These are phyloP conservation scores for Puma concolor DNA, from an alignment of 2,113 vertebrate species.

Conservation along the genomic window DNA sequence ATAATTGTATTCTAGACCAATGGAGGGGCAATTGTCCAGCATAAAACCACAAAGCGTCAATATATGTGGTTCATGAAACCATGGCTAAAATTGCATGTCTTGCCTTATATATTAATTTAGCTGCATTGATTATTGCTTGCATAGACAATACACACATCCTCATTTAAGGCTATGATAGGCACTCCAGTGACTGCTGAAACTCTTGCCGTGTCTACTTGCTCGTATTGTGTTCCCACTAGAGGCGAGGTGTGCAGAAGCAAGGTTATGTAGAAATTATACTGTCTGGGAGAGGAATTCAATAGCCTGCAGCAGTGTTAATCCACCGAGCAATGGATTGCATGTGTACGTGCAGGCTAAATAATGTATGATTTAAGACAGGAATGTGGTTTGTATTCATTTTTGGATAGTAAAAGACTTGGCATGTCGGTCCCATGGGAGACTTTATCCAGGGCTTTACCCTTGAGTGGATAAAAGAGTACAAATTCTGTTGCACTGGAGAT, in stretches of 20 bases:
- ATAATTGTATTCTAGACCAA: slow-evolving; percentile 26
- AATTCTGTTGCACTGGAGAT: slow-evolving; percentile 79
- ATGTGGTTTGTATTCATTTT: slow-evolving; percentile 62
- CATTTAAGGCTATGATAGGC: background rate
- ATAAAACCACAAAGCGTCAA: slow-evolving; percentile 40
- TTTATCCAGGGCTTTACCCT: slow-evolving; percentile 77
- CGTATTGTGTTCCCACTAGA: slow-evolving; percentile 44
- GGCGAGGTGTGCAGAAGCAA: slow-evolving; percentile 12
- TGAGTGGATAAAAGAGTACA: slow-evolving; percentile 82
- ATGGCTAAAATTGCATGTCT: background rate
- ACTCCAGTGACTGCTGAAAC: background rate
- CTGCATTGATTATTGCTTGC: background rate
- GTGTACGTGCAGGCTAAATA: slow-evolving; percentile 70
- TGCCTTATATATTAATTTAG: slow-evolving; percentile 24
- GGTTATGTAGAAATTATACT: slow-evolving; percentile 58
- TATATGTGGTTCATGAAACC: slow-evolving; percentile 1
- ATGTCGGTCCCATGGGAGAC: slow-evolving; percentile 51
- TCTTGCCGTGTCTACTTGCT: slow-evolving; percentile 51
- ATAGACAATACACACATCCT: background rate
- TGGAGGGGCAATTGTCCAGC: slow-evolving; percentile 37
- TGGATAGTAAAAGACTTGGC: slow-evolving; percentile 67
- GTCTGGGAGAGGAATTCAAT: slow-evolving; percentile 60
- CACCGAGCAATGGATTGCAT: slow-evolving; percentile 42
- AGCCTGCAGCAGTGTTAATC: slow-evolving; percentile 14
- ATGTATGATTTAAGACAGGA: slow-evolving; percentile 64